Percentiles rank a stretch among this genome's conserved stretches.
Conservation (phyloP, 2,888 invertebrate genomes). For the Aricia artaxerxes region DNA sequence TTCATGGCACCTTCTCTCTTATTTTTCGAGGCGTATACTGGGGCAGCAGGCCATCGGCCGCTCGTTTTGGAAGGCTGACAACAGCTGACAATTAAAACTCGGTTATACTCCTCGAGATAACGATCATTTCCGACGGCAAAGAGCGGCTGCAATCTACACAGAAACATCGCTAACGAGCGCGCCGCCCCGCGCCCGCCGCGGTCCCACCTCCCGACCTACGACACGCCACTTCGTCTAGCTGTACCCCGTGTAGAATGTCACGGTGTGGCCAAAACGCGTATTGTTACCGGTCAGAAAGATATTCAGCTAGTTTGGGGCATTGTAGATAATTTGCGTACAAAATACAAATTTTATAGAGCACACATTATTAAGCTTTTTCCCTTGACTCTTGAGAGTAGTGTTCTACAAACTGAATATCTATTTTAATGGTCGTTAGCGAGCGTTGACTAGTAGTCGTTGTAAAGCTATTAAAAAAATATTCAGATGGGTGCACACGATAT, state of each 20-base stretch:
- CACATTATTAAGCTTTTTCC: background rate
- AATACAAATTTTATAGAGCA: too few species aligned
- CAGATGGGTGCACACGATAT: background rate
- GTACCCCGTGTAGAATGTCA: background rate
- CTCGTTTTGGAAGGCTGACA: background rate
- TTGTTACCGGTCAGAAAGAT: background rate
- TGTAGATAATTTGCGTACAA: too few species aligned
- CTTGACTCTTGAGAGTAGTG: background rate
- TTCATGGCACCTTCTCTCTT: too few species aligned
- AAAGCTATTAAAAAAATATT: background rate
- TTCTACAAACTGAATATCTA: too few species aligned
- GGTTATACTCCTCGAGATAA: background rate
- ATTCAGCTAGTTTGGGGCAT: too few species aligned
- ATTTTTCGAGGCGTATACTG: background rate
- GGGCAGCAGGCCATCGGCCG: background rate
- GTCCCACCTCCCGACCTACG: background rate
- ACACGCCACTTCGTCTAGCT: background rate
- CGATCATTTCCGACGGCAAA: background rate
- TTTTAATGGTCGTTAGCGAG: background rate
- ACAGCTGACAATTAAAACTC: background rate
- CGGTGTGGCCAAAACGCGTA: background rate
- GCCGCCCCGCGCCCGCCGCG: background rate
- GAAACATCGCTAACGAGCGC: background rate
- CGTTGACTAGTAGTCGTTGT: too few species aligned
- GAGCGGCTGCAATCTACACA: background rate